Percentiles rank a stretch among this genome's conserved stretches.
Conservation (phyloP, 2,888 invertebrate genomes). For the Acleris cristana region DNA sequence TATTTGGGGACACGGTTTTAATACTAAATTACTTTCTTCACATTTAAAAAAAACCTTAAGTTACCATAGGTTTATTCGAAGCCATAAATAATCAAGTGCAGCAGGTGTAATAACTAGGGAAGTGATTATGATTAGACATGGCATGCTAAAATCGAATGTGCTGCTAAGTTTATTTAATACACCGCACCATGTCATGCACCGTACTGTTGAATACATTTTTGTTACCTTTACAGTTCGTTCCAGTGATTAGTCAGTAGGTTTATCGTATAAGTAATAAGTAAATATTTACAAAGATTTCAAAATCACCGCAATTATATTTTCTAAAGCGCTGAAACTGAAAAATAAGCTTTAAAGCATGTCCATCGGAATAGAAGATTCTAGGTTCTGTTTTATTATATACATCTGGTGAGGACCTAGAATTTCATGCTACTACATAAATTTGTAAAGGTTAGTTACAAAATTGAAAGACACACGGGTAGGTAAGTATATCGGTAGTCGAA, state of each 20-base stretch:
- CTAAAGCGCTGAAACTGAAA: constrained; percentile 35
- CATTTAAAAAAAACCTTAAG: too few relatives aligned
- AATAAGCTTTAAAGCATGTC: constrained; percentile 16
- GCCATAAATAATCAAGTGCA: too few relatives aligned
- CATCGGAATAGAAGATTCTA: background rate
- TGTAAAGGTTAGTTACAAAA: constrained; percentile 9
- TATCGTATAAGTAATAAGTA: constrained; percentile 5
- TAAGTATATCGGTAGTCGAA: too few relatives aligned
- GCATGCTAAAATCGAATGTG: too few relatives aligned
- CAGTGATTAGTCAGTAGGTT: background rate
- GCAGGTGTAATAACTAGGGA: too few relatives aligned
- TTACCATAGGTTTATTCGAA: too few relatives aligned
- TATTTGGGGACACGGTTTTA: too few relatives aligned
- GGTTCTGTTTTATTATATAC: background rate
- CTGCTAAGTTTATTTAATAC: too few relatives aligned
- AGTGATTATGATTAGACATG: too few relatives aligned
- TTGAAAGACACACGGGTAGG: background rate
- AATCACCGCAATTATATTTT: constrained; percentile 31
- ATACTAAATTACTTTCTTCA: too few relatives aligned
- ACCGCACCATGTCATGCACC: too few relatives aligned
- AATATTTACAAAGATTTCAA: constrained; percentile 28
- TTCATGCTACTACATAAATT: too few relatives aligned
- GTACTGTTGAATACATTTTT: background rate
- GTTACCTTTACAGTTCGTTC: constrained; percentile 16
- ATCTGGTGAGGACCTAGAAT: background rate